Conservation (phyloP, 2,113 vertebrate genomes). For the Leptosomus discolor region DNA sequence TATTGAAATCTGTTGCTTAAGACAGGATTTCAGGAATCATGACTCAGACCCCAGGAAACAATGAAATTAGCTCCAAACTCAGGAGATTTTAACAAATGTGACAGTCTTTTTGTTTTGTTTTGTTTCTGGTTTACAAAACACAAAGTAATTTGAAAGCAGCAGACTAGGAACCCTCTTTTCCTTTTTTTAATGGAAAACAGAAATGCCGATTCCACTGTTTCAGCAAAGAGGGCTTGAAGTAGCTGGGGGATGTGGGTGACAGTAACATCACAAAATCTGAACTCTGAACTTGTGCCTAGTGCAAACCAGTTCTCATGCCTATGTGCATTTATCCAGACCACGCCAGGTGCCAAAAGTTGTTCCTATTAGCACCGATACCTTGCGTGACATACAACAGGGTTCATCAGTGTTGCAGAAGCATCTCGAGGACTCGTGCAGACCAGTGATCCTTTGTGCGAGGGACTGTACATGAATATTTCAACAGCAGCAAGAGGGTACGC, state of each 20-base stretch:
- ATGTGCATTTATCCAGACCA: neutral
- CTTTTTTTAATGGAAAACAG: neutral
- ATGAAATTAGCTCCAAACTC: neutral
- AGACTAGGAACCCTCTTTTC: neutral
- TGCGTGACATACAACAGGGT: rapidly evolving
- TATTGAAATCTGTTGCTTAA: neutral
- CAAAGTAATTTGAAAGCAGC: neutral
- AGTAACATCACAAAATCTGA: neutral
- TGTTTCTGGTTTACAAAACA: neutral
- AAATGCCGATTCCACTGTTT: neutral
- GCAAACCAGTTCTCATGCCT: neutral
- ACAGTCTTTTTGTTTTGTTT: neutral
- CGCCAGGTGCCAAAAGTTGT: neutral
- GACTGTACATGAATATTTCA: neutral
- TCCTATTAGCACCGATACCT: rapidly evolving
- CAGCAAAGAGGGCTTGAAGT: neutral
- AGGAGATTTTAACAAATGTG: neutral
- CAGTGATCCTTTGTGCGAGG: neutral
- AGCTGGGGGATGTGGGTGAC: neutral
- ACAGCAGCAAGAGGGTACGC: neutral
- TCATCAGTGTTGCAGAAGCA: rapidly evolving
- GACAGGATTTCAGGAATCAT: neutral
- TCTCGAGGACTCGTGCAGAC: rapidly evolving
- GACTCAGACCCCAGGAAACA: neutral
- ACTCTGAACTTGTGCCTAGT: neutral